Evolutionary conservation across 2,113 vertebrate genomes (phyloP).

Genomic region (Chaenocephalus aceratus): DNA sequence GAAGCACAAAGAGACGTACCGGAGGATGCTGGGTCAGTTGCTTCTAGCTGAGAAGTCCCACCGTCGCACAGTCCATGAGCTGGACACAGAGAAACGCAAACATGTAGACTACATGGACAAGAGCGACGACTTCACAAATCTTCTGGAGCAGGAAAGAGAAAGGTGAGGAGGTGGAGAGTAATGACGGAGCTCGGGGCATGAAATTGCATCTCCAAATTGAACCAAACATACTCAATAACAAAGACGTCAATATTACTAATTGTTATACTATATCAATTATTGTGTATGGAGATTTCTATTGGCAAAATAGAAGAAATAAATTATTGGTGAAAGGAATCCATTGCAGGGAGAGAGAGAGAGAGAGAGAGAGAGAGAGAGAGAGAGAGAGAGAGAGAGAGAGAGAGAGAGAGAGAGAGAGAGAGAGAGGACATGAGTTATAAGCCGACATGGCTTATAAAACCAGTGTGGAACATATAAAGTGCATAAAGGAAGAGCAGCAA

Average conservation of each 20-base stretch:
- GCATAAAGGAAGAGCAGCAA: neutral
- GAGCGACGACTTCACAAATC: constrained; percentile 98
- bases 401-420: neutral
- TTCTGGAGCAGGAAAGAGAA: constrained; percentile 97
- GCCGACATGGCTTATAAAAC: neutral
- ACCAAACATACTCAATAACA: neutral
- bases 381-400: neutral
- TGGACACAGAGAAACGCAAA: constrained; percentile 95
- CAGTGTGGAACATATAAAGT: neutral
- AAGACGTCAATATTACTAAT: no score
- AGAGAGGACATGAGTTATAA: constrained; percentile 14
- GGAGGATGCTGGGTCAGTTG: constrained; percentile 97
- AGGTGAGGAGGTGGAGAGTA: constrained; percentile 83
- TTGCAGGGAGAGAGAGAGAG: neutral
- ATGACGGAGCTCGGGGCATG: neutral
- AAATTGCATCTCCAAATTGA: neutral
- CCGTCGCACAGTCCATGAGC: constrained; percentile 91
- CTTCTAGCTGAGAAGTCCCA: constrained; percentile 96
- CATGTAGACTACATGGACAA: constrained; percentile 99
- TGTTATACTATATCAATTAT: neutral
- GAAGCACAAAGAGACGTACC: constrained; percentile 95
- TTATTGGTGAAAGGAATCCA: no score
- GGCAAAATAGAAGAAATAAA: no score
- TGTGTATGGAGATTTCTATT: neutral
- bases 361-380: neutral